Conservation (phyloP, 2,888 invertebrate genomes). For the Netelia fuscicornis region DNA sequence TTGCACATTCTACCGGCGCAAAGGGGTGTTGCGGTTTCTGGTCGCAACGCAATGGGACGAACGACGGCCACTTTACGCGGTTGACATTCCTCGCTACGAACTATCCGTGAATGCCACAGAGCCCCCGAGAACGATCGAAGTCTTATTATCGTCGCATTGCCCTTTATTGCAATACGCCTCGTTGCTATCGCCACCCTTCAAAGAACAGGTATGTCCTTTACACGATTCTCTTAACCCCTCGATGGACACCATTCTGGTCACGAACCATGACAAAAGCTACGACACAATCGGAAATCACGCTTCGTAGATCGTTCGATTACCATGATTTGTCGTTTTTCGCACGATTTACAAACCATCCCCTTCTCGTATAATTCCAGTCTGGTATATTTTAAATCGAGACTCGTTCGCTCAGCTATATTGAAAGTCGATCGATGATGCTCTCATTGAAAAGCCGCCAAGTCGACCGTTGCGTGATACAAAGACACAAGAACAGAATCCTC, state of each 20-base stretch:
- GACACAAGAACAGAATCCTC: constrained; percentile 34
- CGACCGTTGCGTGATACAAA: constrained; percentile 47
- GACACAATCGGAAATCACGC: neutral
- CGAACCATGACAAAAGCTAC: constrained; percentile 32
- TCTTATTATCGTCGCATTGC: constrained; percentile 74
- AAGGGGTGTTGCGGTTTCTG: constrained; percentile 58
- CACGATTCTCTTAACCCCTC: constrained; percentile 16
- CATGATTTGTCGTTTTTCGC: neutral
- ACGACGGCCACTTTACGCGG: constrained; percentile 72
- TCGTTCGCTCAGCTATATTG: neutral
- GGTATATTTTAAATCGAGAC: neutral
- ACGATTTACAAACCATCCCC: neutral
- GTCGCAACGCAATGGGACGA: constrained; percentile 54
- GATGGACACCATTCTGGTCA: constrained; percentile 16
- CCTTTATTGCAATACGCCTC: constrained; percentile 58
- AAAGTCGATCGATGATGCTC: neutral
- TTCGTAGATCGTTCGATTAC: neutral
- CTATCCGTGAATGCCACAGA: constrained; percentile 61
- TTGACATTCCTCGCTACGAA: constrained; percentile 76
- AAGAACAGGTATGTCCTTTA: constrained; percentile 52
- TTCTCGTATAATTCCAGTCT: neutral
- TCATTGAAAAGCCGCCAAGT: constrained; percentile 37
- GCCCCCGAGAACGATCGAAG: constrained; percentile 65
- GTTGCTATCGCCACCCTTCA: constrained; percentile 44
- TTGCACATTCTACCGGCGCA: constrained; percentile 54